Percentiles rank a stretch among this genome's conserved stretches.
phyloP scores from a whole-genome alignment of 2,888 invertebrate species.

The Drosophila anomelani region DNA sequence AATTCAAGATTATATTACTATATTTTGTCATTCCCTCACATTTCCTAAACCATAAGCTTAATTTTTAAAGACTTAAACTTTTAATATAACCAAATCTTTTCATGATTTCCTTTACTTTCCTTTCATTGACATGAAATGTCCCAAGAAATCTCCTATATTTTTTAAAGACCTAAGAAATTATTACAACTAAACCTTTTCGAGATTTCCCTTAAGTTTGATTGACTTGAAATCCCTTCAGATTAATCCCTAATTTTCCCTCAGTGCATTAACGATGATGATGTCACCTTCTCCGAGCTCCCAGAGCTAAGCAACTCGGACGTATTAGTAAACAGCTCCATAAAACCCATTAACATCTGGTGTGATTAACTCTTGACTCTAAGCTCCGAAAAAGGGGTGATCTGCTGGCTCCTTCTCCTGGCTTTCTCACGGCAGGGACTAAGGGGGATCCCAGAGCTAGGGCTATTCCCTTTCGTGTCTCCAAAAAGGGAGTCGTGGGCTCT shows the following conservation, averaged over 20 bases:
- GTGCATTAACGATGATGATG: constrained; percentile 62
- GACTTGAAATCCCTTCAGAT: too few species aligned
- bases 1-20: too few species aligned
- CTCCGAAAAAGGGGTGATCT: constrained; percentile 59
- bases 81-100: too few species aligned
- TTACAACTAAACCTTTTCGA: too few species aligned
- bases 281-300: constrained; percentile 51
- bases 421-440: constrained; percentile 74
- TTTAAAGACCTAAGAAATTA: too few species aligned
- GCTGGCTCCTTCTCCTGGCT: constrained; percentile 58
- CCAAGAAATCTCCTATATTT: too few species aligned
- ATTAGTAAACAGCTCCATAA: constrained; percentile 78
- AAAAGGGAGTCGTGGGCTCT: constrained; percentile 22
- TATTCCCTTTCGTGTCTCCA: constrained; percentile 17
- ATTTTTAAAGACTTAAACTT: too few species aligned
- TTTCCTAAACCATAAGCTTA: too few species aligned
- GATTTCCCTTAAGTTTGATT: too few species aligned
- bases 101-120: neutral
- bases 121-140: neutral
- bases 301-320: constrained; percentile 11
- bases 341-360: constrained; percentile 84
- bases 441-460: constrained; percentile 21
- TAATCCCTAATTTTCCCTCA: constrained; percentile 34
- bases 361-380: constrained; percentile 80
- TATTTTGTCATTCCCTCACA: too few species aligned